Evolutionary conservation across 2,888 invertebrate species (phyloP).

Genomic region (Lamellibrachia satsuma): DNA sequence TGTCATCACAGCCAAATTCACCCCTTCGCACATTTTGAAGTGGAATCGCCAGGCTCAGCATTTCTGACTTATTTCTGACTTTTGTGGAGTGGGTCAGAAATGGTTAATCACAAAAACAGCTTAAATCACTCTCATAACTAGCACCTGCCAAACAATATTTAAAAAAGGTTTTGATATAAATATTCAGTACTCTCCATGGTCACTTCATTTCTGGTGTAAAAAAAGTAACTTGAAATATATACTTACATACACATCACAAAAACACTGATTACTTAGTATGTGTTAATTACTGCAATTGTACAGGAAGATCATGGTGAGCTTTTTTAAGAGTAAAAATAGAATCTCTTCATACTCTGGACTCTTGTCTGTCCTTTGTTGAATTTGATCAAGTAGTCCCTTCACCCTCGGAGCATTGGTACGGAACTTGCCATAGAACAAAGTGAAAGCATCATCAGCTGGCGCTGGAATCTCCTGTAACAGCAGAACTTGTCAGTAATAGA

Average conservation of each 20-base stretch:
- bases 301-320: neutral
- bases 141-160: too few relatives aligned
- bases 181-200: neutral
- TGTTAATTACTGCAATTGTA: neutral
- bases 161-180: too few relatives aligned
- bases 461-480: constrained; percentile 23
- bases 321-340: constrained; percentile 5
- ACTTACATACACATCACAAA: neutral
- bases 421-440: constrained; percentile 91
- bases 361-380: constrained; percentile 81
- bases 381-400: constrained; percentile 80
- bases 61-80: too few relatives aligned
- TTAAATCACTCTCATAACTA: too few relatives aligned
- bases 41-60: too few relatives aligned
- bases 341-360: constrained; percentile 76
- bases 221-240: neutral
- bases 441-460: constrained; percentile 71
- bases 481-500: neutral
- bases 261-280: neutral
- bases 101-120: too few relatives aligned
- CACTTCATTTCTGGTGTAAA: neutral
- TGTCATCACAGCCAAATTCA: too few relatives aligned
- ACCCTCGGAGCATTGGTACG: constrained; percentile 89
- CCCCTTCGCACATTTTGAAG: too few relatives aligned
- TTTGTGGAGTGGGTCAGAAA: too few relatives aligned